Conservation (phyloP, 2,888 invertebrate species). For the Hydrotaea cyrtoneurina region DNA sequence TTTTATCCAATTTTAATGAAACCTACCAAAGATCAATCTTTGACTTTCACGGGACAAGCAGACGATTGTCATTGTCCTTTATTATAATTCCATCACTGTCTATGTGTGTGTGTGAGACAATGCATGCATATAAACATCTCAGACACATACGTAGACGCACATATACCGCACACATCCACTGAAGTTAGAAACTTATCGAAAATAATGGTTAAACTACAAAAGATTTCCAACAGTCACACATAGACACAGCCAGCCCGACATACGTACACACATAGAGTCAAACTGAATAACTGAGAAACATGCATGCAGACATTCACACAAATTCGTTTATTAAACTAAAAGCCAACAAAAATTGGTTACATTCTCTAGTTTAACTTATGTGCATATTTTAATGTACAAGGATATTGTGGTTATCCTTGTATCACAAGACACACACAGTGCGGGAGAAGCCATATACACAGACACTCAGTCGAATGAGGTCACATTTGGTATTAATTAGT, state of each 20-base stretch:
- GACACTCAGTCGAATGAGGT: slow-evolving; percentile 54
- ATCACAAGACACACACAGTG: not conserved
- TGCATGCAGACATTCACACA: slow-evolving; percentile 25
- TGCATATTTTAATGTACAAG: slow-evolving; percentile 56
- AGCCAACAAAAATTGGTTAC: slow-evolving; percentile 60
- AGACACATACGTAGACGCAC: not conserved
- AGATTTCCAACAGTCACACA: slow-evolving; percentile 26
- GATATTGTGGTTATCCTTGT: slow-evolving; percentile 41
- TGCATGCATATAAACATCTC: no score
- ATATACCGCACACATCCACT: slow-evolving; percentile 10
- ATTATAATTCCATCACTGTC: not conserved
- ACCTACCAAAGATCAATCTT: no score
- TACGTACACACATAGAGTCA: not conserved
- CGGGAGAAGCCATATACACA: not conserved
- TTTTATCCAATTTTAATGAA: no score
- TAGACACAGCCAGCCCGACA: not conserved
- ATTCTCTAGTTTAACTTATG: slow-evolving; percentile 58
- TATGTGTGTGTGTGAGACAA: not conserved
- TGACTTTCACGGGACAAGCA: no score
- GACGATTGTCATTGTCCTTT: no score
- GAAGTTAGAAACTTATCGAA: slow-evolving; percentile 49
- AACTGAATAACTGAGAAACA: not conserved
- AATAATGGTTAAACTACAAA: slow-evolving; percentile 53
- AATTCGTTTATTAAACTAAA: slow-evolving; percentile 50
- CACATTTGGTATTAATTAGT: slow-evolving; percentile 65